Conservation (phyloP, 2,113 vertebrate species). For the Genyomyrus donnyi region DNA sequence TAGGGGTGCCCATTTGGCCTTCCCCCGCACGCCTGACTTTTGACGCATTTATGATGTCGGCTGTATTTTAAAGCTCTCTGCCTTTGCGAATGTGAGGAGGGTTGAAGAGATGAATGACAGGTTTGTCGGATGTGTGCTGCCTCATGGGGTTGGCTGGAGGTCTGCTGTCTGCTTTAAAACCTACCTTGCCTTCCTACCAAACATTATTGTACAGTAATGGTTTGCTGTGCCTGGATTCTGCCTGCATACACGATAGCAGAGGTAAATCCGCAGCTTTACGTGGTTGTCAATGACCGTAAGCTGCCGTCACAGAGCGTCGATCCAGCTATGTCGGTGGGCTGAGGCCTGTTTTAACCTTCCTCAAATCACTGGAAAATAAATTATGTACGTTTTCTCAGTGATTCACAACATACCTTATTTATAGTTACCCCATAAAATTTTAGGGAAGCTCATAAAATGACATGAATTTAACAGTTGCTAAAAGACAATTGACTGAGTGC, state of each 20-base stretch:
- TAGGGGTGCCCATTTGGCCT: background rate
- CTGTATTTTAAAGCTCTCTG: slow-evolving; percentile 6
- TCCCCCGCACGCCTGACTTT: background rate
- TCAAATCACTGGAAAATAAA: background rate
- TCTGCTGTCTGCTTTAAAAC: background rate
- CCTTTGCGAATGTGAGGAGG: background rate
- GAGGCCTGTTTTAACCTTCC: background rate
- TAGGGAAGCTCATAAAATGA: background rate
- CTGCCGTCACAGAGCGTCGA: background rate
- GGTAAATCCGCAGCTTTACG: background rate
- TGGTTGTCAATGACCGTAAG: background rate
- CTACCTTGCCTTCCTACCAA: background rate
- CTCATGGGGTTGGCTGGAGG: no score
- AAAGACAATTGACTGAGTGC: background rate
- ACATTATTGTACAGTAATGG: background rate
- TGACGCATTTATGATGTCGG: slow-evolving; percentile 8
- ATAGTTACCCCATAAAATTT: background rate
- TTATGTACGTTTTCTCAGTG: background rate
- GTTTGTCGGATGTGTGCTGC: background rate
- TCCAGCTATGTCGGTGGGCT: background rate
- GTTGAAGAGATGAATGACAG: background rate
- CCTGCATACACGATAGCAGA: background rate
- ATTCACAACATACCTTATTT: background rate
- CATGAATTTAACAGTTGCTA: background rate
- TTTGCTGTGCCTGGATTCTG: background rate